phyloP scores from a whole-genome alignment of 2,888 invertebrate species.

The Drosophila prostipennis region DNA sequence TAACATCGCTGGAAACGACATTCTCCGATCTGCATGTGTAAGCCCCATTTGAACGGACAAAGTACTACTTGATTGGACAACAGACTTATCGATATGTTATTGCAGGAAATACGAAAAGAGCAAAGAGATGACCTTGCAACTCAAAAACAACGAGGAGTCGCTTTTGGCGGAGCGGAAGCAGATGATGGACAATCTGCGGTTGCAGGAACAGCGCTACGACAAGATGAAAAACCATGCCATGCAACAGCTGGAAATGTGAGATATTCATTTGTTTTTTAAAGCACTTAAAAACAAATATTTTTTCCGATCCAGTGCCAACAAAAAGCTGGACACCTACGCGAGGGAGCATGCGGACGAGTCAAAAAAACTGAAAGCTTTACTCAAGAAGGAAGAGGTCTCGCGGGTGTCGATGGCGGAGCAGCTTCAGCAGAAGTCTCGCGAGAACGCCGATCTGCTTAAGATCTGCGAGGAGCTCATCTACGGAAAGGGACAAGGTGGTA shows the following conservation, averaged over 20 bases:
- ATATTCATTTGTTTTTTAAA: not conserved
- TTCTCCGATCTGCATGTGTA: slow-evolving; percentile 88
- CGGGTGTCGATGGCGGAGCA: slow-evolving; percentile 93
- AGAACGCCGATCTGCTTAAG: slow-evolving; percentile 94
- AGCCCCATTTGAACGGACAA: slow-evolving; percentile 53
- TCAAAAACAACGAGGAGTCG: slow-evolving; percentile 82
- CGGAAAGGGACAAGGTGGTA: slow-evolving; percentile 82
- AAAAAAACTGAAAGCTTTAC: slow-evolving; percentile 92
- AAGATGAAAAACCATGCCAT: slow-evolving; percentile 95
- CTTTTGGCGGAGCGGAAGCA: slow-evolving; percentile 86
- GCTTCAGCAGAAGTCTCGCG: slow-evolving; percentile 94
- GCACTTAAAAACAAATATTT: not conserved
- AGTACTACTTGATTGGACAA: not conserved
- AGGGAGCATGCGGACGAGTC: slow-evolving; percentile 92
- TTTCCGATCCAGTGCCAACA: slow-evolving; percentile 88
- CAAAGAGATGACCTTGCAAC: slow-evolving; percentile 83
- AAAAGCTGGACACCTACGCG: slow-evolving; percentile 91
- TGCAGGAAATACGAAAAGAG: slow-evolving; percentile 84
- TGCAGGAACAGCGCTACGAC: slow-evolving; percentile 93
- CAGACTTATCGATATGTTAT: not conserved
- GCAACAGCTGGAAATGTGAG: slow-evolving; percentile 93
- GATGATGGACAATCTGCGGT: slow-evolving; percentile 89
- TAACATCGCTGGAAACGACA: slow-evolving; percentile 88
- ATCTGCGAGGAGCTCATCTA: slow-evolving; percentile 97
- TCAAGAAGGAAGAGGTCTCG: slow-evolving; percentile 95